Percentiles rank a stretch among this genome's conserved stretches.
phyloP scores from a whole-genome alignment of 2,797 vertebrate species.

The Crocodylus rhombifer region DNA sequence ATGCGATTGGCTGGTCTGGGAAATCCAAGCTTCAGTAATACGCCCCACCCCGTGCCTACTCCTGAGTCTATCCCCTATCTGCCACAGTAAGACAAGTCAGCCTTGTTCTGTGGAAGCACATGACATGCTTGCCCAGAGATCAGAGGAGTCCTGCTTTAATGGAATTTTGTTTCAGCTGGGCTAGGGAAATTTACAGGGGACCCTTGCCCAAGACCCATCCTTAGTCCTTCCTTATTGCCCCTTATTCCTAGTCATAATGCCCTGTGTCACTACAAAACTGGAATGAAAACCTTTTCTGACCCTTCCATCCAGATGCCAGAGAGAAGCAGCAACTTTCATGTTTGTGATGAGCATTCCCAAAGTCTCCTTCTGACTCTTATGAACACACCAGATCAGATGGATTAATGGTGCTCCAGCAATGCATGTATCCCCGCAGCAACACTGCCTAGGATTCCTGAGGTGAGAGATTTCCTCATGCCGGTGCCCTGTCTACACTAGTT shows the following conservation, averaged over 20 bases:
- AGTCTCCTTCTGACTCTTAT: background rate
- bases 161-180: background rate
- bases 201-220: constrained; percentile 12
- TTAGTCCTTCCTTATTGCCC: background rate
- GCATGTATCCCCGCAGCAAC: background rate
- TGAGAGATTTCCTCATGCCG: background rate
- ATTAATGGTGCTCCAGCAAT: background rate
- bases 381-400: background rate
- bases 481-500: background rate
- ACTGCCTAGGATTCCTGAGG: background rate
- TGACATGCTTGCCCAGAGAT: constrained; percentile 18
- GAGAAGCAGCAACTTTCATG: background rate
- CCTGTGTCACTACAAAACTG: background rate
- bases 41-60: background rate
- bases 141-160: background rate
- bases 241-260: background rate
- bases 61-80: background rate
- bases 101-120: background rate
- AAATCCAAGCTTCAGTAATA: background rate
- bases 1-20: background rate
- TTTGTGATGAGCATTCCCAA: background rate
- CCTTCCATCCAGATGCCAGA: background rate
- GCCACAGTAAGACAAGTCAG: background rate
- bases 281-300: background rate
- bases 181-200: background rate